Conservation (phyloP, 2,888 invertebrate species). For the Bellardia bayeri region DNA sequence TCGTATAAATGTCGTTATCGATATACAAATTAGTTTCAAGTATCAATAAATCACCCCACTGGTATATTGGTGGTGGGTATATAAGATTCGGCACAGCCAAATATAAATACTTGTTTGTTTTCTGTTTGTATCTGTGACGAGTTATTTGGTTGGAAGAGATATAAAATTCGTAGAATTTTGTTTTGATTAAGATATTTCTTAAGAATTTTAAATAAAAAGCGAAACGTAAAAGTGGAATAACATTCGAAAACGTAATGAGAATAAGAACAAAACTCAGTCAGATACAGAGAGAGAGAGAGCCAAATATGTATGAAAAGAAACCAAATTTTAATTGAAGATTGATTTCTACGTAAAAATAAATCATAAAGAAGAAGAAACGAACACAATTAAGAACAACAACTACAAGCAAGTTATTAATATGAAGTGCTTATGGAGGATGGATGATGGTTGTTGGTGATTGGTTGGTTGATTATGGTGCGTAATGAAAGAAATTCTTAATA, state of each 20-base stretch:
- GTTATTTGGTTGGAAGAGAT: slow-evolving; percentile 53
- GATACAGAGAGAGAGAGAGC: slow-evolving; percentile 5
- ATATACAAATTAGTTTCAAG: no score
- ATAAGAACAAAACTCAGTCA: slow-evolving; percentile 13
- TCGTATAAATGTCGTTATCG: no score
- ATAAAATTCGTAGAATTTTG: slow-evolving; percentile 71
- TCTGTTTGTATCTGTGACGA: slow-evolving; percentile 4
- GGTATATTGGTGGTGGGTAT: no score
- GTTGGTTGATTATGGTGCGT: slow-evolving; percentile 1
- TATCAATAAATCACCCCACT: no score
- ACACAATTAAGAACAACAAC: neutral
- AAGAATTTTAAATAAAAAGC: slow-evolving; percentile 68
- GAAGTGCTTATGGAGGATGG: neutral
- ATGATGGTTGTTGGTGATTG: neutral
- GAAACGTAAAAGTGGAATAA: slow-evolving; percentile 43
- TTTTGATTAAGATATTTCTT: slow-evolving; percentile 74
- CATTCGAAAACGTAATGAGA: slow-evolving; percentile 38
- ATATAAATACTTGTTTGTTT: neutral
- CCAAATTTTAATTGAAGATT: slow-evolving; percentile 58
- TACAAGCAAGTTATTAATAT: slow-evolving; percentile 3
- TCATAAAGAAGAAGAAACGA: neutral
- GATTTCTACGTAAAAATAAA: slow-evolving; percentile 43
- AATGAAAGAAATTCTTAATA: slow-evolving; percentile 29
- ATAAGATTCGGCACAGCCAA: no score
- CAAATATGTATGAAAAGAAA: slow-evolving; percentile 17